phyloP scores from a whole-genome alignment of 2,888 invertebrate genomes.

The Volucella zonaria region DNA sequence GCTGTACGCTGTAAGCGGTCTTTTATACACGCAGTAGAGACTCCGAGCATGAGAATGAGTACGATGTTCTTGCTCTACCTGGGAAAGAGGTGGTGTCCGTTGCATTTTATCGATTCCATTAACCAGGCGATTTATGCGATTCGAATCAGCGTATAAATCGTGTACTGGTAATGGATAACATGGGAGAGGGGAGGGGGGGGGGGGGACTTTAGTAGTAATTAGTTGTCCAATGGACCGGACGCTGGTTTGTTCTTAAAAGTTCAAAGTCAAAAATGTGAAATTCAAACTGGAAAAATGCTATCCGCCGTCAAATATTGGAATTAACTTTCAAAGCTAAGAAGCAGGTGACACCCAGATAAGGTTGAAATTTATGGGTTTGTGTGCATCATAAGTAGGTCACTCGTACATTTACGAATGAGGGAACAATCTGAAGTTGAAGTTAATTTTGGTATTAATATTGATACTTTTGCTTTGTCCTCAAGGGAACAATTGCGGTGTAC shows the following conservation, averaged over 20 bases:
- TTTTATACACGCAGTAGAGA: slow-evolving; percentile 42
- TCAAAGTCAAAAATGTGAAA: not conserved
- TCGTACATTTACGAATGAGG: no score
- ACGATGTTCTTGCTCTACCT: slow-evolving; percentile 1
- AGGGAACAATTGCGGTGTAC: no score
- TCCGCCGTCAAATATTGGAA: no score
- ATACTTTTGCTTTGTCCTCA: no score
- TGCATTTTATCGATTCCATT: slow-evolving; percentile 58
- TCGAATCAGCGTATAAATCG: slow-evolving; percentile 53
- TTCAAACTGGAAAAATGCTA: not conserved
- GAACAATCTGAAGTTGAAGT: no score
- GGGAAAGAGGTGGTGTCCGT: slow-evolving; percentile 1
- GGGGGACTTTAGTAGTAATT: slow-evolving; percentile 32
- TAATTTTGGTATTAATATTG: no score
- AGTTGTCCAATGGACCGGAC: slow-evolving; percentile 9
- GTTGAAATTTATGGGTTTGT: no score
- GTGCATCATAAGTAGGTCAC: no score
- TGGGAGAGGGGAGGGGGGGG: slow-evolving; percentile 2
- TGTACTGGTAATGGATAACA: not conserved
- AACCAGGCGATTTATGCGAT: slow-evolving; percentile 43
- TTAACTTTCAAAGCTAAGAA: not conserved
- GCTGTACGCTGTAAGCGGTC: slow-evolving; percentile 16
- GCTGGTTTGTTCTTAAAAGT: not conserved
- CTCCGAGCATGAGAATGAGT: no score
- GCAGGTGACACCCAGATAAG: no score